These are phyloP conservation scores for Limnephilus rhombicus DNA, from an alignment of 2,888 invertebrate genomes.

Conservation along the genomic window DNA sequence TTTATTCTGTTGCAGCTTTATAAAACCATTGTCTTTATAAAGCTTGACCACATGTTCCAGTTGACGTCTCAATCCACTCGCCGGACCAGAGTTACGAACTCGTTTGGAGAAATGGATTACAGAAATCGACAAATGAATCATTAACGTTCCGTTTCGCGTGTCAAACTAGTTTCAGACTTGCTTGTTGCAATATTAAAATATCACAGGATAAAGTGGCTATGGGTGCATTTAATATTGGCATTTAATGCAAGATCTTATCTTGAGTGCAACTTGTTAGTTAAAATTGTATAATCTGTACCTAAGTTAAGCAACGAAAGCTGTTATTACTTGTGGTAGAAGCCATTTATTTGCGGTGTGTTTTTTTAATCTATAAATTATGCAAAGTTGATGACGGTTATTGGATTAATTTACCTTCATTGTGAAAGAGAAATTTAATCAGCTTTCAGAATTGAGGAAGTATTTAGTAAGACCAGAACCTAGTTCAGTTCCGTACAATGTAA, in stretches of 20 bases:
- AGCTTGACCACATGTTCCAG: constrained; percentile 24
- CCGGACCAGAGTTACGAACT: not conserved
- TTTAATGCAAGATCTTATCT: not conserved
- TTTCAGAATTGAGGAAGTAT: not conserved
- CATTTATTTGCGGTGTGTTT: not conserved
- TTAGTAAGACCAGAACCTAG: not conserved
- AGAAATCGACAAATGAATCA: constrained; percentile 34
- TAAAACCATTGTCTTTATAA: constrained; percentile 23
- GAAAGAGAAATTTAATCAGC: not conserved
- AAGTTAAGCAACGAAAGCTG: not conserved
- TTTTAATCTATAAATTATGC: not conserved
- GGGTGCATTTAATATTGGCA: not conserved
- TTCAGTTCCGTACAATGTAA: not conserved
- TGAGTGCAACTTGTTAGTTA: not conserved
- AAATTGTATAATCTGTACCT: not conserved
- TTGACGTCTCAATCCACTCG: constrained; percentile 18
- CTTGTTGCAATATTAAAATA: not conserved
- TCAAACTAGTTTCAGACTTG: not conserved
- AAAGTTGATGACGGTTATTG: not conserved
- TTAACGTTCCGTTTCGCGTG: constrained; percentile 20
- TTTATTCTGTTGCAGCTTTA: constrained; percentile 23
- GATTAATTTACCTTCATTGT: not conserved
- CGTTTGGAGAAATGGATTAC: constrained; percentile 28
- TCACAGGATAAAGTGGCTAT: not conserved
- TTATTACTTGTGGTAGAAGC: not conserved